These are phyloP conservation scores for Formicarius rufipectus DNA, from an alignment of 2,113 vertebrate species.

Conservation along the genomic window DNA sequence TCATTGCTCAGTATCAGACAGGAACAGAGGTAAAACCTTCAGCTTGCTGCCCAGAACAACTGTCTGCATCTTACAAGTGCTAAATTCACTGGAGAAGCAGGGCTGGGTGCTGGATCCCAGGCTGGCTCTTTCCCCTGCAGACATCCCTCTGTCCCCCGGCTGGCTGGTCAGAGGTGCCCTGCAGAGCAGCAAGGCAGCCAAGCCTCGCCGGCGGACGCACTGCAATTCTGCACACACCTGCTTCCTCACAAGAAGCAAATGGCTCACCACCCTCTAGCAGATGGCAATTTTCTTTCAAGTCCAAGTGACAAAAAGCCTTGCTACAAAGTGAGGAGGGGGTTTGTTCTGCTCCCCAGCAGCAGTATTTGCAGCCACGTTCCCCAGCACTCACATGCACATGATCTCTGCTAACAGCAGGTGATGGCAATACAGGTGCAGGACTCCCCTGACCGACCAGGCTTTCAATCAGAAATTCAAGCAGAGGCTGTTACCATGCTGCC, in stretches of 20 bases:
- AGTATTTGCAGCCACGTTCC: neutral
- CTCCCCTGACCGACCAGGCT: neutral
- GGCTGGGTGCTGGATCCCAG: neutral
- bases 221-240: neutral
- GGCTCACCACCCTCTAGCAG: conserved; percentile 2
- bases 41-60: neutral
- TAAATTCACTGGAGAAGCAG: neutral
- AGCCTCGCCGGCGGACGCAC: neutral
- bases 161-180: neutral
- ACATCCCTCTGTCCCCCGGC: neutral
- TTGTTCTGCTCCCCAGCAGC: neutral
- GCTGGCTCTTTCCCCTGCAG: neutral
- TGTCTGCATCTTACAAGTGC: neutral
- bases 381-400: neutral
- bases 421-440: neutral
- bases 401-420: neutral
- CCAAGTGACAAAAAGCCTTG: conserved; percentile 22
- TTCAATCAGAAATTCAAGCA: neutral
- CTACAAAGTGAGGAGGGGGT: neutral
- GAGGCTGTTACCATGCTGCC: neutral
- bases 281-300: conserved; percentile 39
- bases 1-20: neutral
- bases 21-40: neutral
- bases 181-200: neutral
- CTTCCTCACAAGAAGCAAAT: conserved; percentile 28